Base-by-base conservation (phyloP, 1,140 invertebrate genomes). In the Drosophila ohnishii region DNA sequence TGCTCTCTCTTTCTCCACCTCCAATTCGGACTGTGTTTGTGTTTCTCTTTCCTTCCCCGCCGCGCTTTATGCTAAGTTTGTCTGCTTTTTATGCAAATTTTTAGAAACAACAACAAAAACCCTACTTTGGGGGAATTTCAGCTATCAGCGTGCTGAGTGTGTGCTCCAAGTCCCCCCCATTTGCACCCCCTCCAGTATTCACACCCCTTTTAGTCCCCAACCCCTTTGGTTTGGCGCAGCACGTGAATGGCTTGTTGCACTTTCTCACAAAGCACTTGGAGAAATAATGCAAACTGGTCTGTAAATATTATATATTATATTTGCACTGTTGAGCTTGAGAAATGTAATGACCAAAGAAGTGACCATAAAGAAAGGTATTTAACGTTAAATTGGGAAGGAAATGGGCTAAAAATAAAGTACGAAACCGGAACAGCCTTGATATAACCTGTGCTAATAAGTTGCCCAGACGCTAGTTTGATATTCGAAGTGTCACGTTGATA, bases 71-170 rank as follows among this genome's bases (percentile, higher is more conserved):
- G 74, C 73, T 61, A 69, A 76, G 63, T 76, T 76, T 69, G 53
- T 69, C 69, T 80, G 74, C 74, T 73, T 67, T 85, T 78, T 85
- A 85, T 85, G 81, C 82, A 85, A 85, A 85, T 77, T 85, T 85
- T 39, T 48, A 47, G 63, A 61, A 84, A 75, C 74, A 75, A 76
- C 74, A 77, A 61, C 28, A 70, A 71, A 58, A 71, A 58, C 65
- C 59, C 65, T 48, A 48, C 66, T 71, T 71, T 58, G 53, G 65
- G 69, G 53, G 66, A 71, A 50, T 59, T 66, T 50, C 40, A 75
- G 71, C 72, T 75, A 75, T 75, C 73, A 75, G 73, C 47, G 51
- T 55, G 45, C 37, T 40, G 66, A 71, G 66, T 59, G 66, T 59
- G 51, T 37, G 42, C 65, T 66, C 14, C 5, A 32, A 47, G 61